These are phyloP conservation scores for Kryptolebias marmoratus DNA, from an alignment of 2,113 vertebrate genomes.

Conservation along the genomic window DNA sequence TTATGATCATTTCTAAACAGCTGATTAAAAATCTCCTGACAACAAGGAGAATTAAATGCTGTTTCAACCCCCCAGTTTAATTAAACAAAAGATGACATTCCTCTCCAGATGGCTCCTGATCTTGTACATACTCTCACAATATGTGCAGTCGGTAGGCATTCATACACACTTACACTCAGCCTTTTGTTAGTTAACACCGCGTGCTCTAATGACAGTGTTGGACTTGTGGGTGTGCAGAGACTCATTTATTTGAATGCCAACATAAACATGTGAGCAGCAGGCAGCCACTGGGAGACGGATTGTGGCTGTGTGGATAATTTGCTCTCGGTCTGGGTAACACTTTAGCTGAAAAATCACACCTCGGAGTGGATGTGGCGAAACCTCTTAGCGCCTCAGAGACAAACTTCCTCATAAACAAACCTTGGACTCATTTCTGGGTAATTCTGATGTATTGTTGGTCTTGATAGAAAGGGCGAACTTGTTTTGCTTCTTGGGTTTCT, in stretches of 20 bases:
- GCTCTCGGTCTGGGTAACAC: constrained; percentile 51
- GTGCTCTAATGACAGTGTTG: constrained; percentile 56
- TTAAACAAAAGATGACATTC: constrained; percentile 27
- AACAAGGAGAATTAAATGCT: neutral
- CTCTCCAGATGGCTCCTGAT: constrained; percentile 31
- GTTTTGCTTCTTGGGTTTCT: constrained; percentile 34
- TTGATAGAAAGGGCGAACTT: constrained; percentile 3
- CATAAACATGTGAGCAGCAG: constrained; percentile 56
- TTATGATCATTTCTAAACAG: neutral
- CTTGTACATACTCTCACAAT: constrained; percentile 16
- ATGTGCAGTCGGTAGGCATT: constrained; percentile 37
- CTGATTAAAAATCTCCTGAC: constrained; percentile 9
- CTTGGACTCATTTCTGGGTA: constrained; percentile 24
- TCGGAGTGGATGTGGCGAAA: constrained; percentile 45
- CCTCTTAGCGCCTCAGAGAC: constrained; percentile 41
- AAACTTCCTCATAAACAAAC: constrained; percentile 57
- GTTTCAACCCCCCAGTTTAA: constrained; percentile 10
- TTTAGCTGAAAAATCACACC: constrained; percentile 51
- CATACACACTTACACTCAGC: constrained; percentile 32
- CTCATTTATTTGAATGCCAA: constrained; percentile 53
- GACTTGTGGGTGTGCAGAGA: constrained; percentile 46
- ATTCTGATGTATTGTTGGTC: constrained; percentile 19
- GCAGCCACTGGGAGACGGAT: constrained; percentile 28
- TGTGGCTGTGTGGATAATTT: constrained; percentile 58
- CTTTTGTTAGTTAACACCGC: constrained; percentile 50